Percentiles rank a stretch among this genome's conserved stretches.
Conservation (phyloP, 2,797 vertebrate genomes). For the Manis javanica region DNA sequence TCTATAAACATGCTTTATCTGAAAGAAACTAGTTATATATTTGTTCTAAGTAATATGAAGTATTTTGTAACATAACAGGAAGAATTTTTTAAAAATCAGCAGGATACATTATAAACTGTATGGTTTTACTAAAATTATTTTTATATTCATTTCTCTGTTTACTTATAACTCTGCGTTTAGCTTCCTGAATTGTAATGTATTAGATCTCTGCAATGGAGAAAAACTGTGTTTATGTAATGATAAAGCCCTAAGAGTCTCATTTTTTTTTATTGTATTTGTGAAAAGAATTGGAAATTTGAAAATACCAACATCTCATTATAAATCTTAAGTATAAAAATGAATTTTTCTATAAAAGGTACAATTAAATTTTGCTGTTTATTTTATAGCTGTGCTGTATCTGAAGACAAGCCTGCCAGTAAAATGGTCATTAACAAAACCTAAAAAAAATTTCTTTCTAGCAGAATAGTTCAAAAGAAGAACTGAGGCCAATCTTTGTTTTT, state of each 20-base stretch:
- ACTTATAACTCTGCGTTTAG: background rate
- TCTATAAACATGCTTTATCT: slow-evolving; percentile 18
- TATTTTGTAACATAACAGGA: background rate
- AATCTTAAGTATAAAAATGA: slow-evolving; percentile 21
- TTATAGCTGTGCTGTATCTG: background rate
- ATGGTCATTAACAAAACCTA: background rate
- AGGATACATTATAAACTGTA: background rate
- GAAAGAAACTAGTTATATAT: slow-evolving; percentile 9
- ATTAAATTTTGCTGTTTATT: slow-evolving; percentile 6
- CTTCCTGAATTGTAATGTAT: background rate
- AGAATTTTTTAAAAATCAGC: background rate
- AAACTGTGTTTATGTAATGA: background rate
- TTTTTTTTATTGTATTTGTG: background rate
- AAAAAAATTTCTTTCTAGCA: slow-evolving; percentile 20
- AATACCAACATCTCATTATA: background rate
- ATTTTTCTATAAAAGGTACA: background rate
- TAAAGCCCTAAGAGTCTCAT: background rate
- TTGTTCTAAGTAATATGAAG: slow-evolving; percentile 27
- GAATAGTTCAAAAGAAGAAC: background rate
- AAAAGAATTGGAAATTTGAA: slow-evolving; percentile 53
- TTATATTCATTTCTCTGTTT: slow-evolving; percentile 6
- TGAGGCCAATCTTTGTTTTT: background rate
- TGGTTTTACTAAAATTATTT: slow-evolving; percentile 41
- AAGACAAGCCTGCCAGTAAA: background rate
- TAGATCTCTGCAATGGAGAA: background rate